Base-by-base conservation (phyloP, 2,888 invertebrate genomes). In the Balanococcus diminutus region DNA sequence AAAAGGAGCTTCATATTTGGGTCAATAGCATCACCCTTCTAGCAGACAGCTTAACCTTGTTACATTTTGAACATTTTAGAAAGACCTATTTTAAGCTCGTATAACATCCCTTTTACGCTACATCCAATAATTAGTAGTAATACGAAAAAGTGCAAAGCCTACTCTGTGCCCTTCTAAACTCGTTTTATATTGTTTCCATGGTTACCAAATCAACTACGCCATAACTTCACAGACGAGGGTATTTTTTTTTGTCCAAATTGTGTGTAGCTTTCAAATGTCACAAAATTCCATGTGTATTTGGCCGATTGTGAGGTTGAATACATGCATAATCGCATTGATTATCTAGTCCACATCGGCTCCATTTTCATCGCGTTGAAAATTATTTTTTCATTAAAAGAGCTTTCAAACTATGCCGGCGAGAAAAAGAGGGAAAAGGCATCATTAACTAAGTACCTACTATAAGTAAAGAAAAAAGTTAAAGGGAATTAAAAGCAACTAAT, bases 1-100 rank as follows among this genome's bases (percentile, higher is more conserved):
- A 25, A 42, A 42, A 16, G 8, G 19, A 51, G 9, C 51, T 75
- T 5, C 32, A 14, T 75, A 75, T 75, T 31, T 32, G 28, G 32
- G 75, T 32, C 31, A 32, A 32, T 75, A 75, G 32, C 75, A 19
- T 75, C 28, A 32, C 75, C 36, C 75, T 32, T 75, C 36, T 32
- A 75, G 11, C 75, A 32, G 67, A 67, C 67, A 67, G 31, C 22
- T 32, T 75, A 75, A 75, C 75, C 32, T 75, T 32, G 32, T 75
- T 75, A 75, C 32, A 75, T 75, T 75, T 51, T 75, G 32, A 75
- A 32, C 75, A 75, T 75, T 75, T 75, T 32, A 75, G 75, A 32
- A 75, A 75, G 32, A 32, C 75, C 75, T 75, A 75, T 75, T 75
- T 75, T 28, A 32, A 31, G 75, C 75, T 75, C n/a, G n/a, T 32